Conservation (phyloP, 2,113 vertebrate genomes). For the Tachysurus fulvidraco region DNA sequence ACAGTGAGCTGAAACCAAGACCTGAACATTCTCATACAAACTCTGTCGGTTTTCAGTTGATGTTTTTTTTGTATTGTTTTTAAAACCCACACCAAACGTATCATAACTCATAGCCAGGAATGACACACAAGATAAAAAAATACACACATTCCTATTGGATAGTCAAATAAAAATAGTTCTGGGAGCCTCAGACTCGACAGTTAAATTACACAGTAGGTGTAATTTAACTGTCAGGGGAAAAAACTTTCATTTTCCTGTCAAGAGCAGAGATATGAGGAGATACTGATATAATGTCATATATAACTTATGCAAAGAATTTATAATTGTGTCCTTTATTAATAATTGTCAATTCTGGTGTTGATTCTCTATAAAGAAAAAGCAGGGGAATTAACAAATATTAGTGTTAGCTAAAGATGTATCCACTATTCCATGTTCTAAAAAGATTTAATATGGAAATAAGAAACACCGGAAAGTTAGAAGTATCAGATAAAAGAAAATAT, state of each 20-base stretch:
- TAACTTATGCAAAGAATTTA: neutral
- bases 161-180: neutral
- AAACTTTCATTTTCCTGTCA: neutral
- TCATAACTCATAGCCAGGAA: neutral
- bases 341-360: neutral
- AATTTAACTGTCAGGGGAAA: slow-evolving; percentile 7
- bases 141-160: neutral
- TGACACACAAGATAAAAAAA: neutral
- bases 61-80: neutral
- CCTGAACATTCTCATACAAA: neutral
- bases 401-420: neutral
- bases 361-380: neutral
- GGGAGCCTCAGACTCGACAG: neutral
- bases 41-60: too few relatives aligned
- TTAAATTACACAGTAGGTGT: slow-evolving; percentile 15
- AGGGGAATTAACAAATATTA: neutral
- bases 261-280: neutral
- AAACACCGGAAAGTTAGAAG: neutral
- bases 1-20: neutral
- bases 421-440: neutral
- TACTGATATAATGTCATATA: neutral
- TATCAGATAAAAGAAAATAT: neutral
- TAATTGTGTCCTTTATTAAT: neutral
- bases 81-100: too few relatives aligned
- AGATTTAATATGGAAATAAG: neutral